Evolutionary conservation across 2,888 invertebrate genomes (phyloP).

Genomic region (Morpho deidamia): DNA sequence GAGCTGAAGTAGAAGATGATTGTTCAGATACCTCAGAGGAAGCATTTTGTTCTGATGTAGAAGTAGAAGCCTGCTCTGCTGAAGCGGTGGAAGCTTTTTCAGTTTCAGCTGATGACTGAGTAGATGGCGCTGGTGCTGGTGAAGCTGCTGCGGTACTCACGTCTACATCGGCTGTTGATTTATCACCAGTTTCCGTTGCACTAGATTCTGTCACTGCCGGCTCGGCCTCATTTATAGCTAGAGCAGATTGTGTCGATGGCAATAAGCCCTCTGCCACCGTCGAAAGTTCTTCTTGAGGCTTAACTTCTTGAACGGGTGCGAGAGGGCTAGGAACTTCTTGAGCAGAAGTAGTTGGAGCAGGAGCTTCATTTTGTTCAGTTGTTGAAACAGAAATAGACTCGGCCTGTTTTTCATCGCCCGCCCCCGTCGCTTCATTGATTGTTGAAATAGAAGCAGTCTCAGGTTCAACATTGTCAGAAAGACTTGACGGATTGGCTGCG

Average conservation of each 20-base stretch:
- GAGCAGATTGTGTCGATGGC: not conserved
- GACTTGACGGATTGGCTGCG: not conserved
- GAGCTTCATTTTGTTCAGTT: not conserved
- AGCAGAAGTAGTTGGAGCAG: not conserved
- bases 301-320: constrained; percentile 13
- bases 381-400: not conserved
- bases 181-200: constrained; percentile 14
- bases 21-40: constrained; percentile 29
- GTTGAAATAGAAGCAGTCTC: not conserved
- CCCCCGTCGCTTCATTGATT: not conserved
- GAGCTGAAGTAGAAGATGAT: constrained; percentile 28
- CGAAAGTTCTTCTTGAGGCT: not conserved
- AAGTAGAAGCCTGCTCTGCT: constrained; percentile 22
- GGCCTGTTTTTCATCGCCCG: constrained; percentile 3
- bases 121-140: constrained; percentile 29
- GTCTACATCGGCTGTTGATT: constrained; percentile 12
- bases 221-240: not conserved
- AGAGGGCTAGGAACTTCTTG: not conserved
- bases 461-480: constrained; percentile 1
- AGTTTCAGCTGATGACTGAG: constrained; percentile 28
- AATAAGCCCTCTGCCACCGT: constrained; percentile 5
- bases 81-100: constrained; percentile 22
- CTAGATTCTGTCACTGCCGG: constrained; percentile 18
- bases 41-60: constrained; percentile 19
- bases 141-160: constrained; percentile 27